Evolutionary conservation across 37 sponge, comb jelly and placozoan species (phyloP), one percentile per base, ranked within the genome.

Genomic region (Haliclona indistincta): DNA sequence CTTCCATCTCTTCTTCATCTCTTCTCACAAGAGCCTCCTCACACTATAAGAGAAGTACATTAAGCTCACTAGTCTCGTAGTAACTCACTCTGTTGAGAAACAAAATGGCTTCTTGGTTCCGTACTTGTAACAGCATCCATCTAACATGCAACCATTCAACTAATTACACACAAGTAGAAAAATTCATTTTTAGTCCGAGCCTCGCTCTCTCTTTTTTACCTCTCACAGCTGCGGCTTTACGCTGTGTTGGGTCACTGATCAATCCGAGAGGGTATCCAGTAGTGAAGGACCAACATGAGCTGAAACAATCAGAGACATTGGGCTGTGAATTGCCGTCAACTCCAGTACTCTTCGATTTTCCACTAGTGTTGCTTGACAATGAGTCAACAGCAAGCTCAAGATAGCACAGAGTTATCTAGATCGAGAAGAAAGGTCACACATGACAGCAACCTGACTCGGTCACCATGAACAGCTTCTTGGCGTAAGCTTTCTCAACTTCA

Each of bases 381-480:
- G 22, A 30, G 65, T 72, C 73, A 2, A 72, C 25, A 29, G 53
- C 52, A 20, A 64, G 36, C 66, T 81, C 81, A 0, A 81, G 55
- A 63, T 64, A 81, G 44, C 73, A 73, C 29, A 81, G 52, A 11
- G 81, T 74, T 65, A 81, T 58, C 80, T 80, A 32, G 0, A 39
- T 38, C n/a, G 33, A 64, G 36, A 43, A 52, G 43, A 60, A 47
- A 54, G 73, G n/a, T n/a, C n/a, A n/a, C n/a, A n/a, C n/a, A 63
- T 25, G 4, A 39, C 22, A 36, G 17, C 62, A n/a, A n/a, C n/a
- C n/a, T n/a, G n/a, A n/a, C n/a, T n/a, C n/a, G 22, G 51, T 61
- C 56, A 80, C 81, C 43, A 52, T 73, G 41, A 74, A 73, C 37
- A 81, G 28, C 28, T 81, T 35, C 29, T 35, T 8, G 17, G 68